Evolutionary conservation across 2,113 vertebrate species (phyloP).

Genomic region (Notiomystis cincta): DNA sequence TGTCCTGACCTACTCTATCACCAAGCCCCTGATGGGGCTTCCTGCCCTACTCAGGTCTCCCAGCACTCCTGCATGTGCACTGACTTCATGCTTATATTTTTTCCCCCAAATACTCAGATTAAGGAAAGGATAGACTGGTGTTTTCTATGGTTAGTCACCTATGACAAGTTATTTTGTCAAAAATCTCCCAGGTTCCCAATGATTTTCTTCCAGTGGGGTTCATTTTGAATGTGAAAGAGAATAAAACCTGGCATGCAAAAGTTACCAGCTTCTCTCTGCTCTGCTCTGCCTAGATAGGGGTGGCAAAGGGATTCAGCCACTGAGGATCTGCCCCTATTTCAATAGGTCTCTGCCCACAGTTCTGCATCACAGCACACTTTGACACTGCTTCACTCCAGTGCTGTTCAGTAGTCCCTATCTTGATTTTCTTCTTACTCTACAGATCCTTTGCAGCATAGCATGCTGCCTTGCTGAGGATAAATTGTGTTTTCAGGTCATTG

Average conservation of each 20-base stretch:
- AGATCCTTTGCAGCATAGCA: background rate
- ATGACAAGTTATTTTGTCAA: background rate
- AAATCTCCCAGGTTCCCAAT: background rate
- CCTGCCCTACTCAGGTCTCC: background rate
- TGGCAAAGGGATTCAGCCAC: background rate
- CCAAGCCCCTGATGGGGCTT: background rate
- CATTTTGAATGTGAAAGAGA: background rate
- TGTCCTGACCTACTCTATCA: background rate
- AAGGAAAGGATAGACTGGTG: accelerated
- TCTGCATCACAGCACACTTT: background rate
- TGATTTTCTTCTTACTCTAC: background rate
- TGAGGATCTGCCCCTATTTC: background rate
- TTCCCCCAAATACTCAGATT: background rate
- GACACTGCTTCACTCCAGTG: background rate
- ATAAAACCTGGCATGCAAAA: background rate
- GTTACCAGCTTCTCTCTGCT: background rate
- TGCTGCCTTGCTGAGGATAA: background rate
- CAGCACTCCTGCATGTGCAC: background rate
- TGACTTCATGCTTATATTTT: background rate
- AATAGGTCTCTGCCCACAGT: background rate
- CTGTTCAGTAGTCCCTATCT: background rate
- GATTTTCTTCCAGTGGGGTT: background rate
- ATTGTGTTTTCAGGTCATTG: background rate
- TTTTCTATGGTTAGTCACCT: background rate
- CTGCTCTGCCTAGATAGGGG: background rate